These are phyloP conservation scores for Brachycybe producta DNA, from an alignment of 2,888 invertebrate genomes.

Conservation along the genomic window DNA sequence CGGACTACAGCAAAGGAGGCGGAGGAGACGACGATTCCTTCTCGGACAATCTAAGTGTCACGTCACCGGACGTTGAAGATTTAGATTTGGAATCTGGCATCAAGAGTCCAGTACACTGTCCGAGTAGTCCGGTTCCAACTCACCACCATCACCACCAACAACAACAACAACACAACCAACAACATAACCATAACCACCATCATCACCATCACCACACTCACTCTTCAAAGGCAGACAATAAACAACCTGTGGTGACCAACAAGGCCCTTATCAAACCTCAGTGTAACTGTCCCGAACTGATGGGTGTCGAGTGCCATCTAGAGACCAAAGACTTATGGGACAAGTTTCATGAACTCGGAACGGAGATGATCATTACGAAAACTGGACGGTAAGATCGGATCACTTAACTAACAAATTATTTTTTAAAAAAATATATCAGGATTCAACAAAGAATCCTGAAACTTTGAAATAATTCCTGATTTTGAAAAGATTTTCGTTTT, in stretches of 20 bases:
- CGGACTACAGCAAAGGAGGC: neutral
- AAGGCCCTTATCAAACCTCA: slow-evolving; percentile 19
- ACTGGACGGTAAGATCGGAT: slow-evolving; percentile 66
- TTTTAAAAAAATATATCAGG: neutral
- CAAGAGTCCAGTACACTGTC: neutral
- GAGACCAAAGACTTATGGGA: slow-evolving; percentile 36
- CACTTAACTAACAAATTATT: neutral
- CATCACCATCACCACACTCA: neutral
- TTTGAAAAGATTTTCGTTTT: too few species aligned
- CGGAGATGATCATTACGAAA: slow-evolving; percentile 90
- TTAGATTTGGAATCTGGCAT: slow-evolving; percentile 12
- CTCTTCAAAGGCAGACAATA: neutral
- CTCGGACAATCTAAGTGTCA: slow-evolving; percentile 10
- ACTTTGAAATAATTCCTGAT: too few species aligned
- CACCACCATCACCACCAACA: neutral
- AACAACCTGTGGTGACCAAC: neutral
- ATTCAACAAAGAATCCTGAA: too few species aligned
- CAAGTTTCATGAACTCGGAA: slow-evolving; percentile 34
- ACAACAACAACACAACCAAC: neutral
- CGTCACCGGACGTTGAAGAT: slow-evolving; percentile 10
- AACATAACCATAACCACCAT: neutral
- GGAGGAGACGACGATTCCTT: slow-evolving; percentile 2
- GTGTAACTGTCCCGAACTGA: slow-evolving; percentile 26
- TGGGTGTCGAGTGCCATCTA: slow-evolving; percentile 35
- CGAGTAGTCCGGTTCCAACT: neutral